Conservation (phyloP, 2,797 vertebrate species). For the Buceros bicornis region DNA sequence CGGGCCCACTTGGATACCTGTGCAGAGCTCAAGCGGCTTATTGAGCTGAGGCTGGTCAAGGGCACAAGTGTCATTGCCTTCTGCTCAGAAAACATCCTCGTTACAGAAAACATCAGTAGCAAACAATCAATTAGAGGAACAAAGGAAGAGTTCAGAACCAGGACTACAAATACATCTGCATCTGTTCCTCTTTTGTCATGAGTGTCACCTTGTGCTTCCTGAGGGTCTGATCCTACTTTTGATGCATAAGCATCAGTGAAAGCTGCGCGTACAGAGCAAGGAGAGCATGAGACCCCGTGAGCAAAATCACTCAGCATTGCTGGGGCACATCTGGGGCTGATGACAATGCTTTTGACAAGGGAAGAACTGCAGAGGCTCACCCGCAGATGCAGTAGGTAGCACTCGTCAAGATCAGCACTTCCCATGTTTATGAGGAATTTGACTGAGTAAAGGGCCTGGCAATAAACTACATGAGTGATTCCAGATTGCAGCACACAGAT, state of each 20-base stretch:
- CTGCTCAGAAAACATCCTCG: neutral
- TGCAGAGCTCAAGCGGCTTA: neutral
- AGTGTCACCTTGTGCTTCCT: constrained; percentile 5
- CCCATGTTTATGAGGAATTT: neutral
- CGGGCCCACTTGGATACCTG: neutral
- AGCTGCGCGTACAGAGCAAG: neutral
- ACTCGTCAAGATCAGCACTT: neutral
- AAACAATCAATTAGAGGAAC: constrained; percentile 33
- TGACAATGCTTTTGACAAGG: neutral
- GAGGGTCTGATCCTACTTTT: neutral
- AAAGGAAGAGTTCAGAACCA: neutral
- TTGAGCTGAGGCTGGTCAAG: neutral
- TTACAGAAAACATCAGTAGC: neutral
- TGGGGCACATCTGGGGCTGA: neutral
- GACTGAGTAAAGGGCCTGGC: neutral
- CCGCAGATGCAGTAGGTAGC: neutral
- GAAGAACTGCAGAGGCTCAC: constrained; percentile 3
- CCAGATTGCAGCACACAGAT: neutral
- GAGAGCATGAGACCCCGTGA: neutral
- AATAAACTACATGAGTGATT: neutral
- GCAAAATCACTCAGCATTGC: neutral
- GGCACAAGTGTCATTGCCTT: neutral
- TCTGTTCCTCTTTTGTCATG: neutral
- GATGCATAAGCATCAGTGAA: accelerated
- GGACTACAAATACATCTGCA: neutral